These are phyloP conservation scores for Drosophila dunni DNA, from an alignment of 1,140 invertebrate genomes.

Conservation along the genomic window DNA sequence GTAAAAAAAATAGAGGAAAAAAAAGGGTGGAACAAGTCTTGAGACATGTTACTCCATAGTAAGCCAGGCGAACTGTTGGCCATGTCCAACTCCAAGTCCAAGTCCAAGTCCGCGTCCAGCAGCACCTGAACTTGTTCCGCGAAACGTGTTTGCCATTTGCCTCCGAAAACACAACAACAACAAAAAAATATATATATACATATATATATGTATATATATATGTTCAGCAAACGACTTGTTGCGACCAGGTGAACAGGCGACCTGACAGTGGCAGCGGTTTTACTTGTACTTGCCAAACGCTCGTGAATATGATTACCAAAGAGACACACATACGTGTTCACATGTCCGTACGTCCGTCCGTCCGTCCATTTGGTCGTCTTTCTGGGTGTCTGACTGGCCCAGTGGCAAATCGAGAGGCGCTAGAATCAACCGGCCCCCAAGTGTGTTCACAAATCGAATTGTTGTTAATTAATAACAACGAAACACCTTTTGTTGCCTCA, in stretches of 20 bases:
- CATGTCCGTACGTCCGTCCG: background rate
- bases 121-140: slow-evolving; percentile 77
- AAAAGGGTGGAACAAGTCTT: slow-evolving; percentile 79
- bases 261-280: slow-evolving; percentile 45
- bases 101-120: slow-evolving; percentile 27
- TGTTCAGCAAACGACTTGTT: slow-evolving; percentile 50
- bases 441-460: slow-evolving; percentile 80
- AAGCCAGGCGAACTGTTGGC: slow-evolving; percentile 37
- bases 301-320: slow-evolving; percentile 57
- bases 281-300: slow-evolving; percentile 53
- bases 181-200: slow-evolving; percentile 3
- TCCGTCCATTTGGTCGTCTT: background rate
- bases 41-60: slow-evolving; percentile 73
- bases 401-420: slow-evolving; percentile 24
- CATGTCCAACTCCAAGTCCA: slow-evolving; percentile 39
- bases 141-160: slow-evolving; percentile 75
- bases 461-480: slow-evolving; percentile 77
- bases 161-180: slow-evolving; percentile 53
- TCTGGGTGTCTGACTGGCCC: slow-evolving; percentile 33
- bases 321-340: slow-evolving; percentile 39
- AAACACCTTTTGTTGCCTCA: slow-evolving; percentile 64
- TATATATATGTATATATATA: background rate
- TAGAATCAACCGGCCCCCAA: slow-evolving; percentile 52
- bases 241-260: slow-evolving; percentile 56
- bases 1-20: slow-evolving; percentile 16